Evolutionary conservation across 2,888 invertebrate genomes (phyloP), one percentile per base, ranked within the genome.

Genomic region (Scaptodrosophila latifasciaeformis): DNA sequence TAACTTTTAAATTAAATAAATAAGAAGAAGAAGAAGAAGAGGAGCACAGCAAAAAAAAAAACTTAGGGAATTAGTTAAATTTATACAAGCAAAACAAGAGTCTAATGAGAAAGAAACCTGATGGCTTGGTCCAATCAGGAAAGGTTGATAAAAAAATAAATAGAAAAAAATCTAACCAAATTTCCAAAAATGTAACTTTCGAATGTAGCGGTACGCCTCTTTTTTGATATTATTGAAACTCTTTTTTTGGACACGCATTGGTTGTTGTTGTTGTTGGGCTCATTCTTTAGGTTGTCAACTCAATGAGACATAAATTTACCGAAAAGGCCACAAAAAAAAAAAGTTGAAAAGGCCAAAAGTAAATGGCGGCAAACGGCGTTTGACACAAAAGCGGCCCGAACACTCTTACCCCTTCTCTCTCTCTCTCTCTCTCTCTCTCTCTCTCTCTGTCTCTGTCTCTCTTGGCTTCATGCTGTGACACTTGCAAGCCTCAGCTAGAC

Each of bases 141-240:
- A 30, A 31, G 42, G 21, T 45, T 40, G 7, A 34, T 7, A 24
- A n/a, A n/a, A n/a, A n/a, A n/a, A n/a, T n/a, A n/a, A n/a, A n/a
- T n/a, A n/a, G n/a, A n/a, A n/a, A n/a, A n/a, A n/a, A 7, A 5
- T 7, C 24, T 58, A 62, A 59, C 60, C 62, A 67, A 24, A 76
- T 79, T 72, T 72, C 77, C 74, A 79, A 81, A 81, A 77, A 81
- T 81, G 75, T 77, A 81, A 77, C 79, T 80, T 80, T 80, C 80
- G 67, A 81, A 81, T 74, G 71, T 77, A 81, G 80, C 80, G 77
- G 81, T 71, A 71, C 67, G 70, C 72, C 78, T 67, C 70, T 74
- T 70, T 65, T 65, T 70, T 65, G 64, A 77, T 62, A 67, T 63
- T 53, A 54, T 61, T 48, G 35, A 17, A n/a, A 17, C 24, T 31